Conservation (phyloP, 64 coral and sea anemone species). For the Catalaphyllia jardinei region DNA sequence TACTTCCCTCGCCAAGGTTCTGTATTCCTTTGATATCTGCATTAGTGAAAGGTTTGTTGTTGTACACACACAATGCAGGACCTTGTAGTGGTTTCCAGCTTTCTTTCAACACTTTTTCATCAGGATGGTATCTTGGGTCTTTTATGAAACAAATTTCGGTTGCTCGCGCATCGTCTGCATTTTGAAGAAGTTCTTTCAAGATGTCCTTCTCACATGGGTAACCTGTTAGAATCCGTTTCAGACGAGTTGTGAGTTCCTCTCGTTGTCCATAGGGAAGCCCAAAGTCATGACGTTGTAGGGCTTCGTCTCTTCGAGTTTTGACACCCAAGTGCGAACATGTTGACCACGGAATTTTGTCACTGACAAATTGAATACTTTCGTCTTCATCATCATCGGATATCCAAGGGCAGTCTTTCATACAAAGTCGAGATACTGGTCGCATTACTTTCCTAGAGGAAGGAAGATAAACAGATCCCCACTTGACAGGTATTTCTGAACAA, state of each 20-base stretch:
- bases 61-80: constrained; percentile 87
- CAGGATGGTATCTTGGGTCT: constrained; percentile 61
- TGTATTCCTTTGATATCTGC: constrained; percentile 71
- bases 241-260: constrained; percentile 81
- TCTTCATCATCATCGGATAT: constrained; percentile 59
- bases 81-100: constrained; percentile 83
- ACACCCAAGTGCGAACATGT: constrained; percentile 23
- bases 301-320: constrained; percentile 64
- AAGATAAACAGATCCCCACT: constrained; percentile 21
- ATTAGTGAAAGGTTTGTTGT: constrained; percentile 77
- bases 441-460: constrained; percentile 59
- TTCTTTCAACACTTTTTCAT: constrained; percentile 68
- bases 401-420: constrained; percentile 70
- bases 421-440: constrained; percentile 19
- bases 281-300: constrained; percentile 5
- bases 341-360: constrained; percentile 36
- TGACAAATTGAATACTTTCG: constrained; percentile 31
- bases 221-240: constrained; percentile 69
- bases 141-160: constrained; percentile 88
- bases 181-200: constrained; percentile 94
- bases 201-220: constrained; percentile 87
- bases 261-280: constrained; percentile 79
- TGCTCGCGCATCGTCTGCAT: constrained; percentile 94
- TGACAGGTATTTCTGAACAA: background rate
- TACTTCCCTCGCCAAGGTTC: constrained; percentile 84